Conservation (phyloP, 2,797 vertebrate species). For the Cryptoblepharus egeriae region DNA sequence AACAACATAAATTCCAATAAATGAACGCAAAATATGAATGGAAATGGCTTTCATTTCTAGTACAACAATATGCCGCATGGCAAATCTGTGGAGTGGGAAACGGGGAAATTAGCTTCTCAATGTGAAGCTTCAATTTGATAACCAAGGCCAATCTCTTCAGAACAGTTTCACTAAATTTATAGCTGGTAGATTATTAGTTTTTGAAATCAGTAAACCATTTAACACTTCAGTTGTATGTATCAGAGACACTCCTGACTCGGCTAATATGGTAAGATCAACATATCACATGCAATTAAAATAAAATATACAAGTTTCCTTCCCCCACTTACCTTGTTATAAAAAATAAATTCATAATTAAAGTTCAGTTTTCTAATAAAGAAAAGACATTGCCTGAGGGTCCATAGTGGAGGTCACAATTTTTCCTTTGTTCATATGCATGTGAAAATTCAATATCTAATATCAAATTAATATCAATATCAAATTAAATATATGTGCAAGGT, state of each 20-base stretch:
- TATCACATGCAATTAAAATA: constrained; percentile 10
- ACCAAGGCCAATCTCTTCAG: constrained; percentile 2
- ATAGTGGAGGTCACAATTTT: not conserved
- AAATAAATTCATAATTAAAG: not conserved
- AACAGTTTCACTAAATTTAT: not conserved
- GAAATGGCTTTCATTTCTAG: constrained; percentile 14
- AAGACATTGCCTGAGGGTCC: not conserved
- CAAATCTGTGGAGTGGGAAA: constrained; percentile 28
- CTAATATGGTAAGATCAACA: not conserved
- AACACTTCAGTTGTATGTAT: constrained; percentile 14
- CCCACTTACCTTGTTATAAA: not conserved
- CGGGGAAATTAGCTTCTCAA: constrained; percentile 29
- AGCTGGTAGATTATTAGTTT: constrained; percentile 15
- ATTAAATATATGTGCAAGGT: not conserved
- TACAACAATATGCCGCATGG: constrained; percentile 3
- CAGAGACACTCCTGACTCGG: not conserved
- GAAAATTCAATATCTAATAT: constrained; percentile 21
- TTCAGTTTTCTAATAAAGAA: not conserved
- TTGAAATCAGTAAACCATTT: constrained; percentile 27
- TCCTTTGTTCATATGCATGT: not conserved
- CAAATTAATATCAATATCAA: constrained; percentile 6
- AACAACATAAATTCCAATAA: constrained; percentile 29
- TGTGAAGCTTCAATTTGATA: constrained; percentile 3
- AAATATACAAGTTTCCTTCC: not conserved
- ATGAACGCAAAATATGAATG: constrained; percentile 31